Evolutionary conservation across 2,888 invertebrate species (phyloP), one percentile per base, ranked within the genome.

Genomic region (Euplexia lucipara): DNA sequence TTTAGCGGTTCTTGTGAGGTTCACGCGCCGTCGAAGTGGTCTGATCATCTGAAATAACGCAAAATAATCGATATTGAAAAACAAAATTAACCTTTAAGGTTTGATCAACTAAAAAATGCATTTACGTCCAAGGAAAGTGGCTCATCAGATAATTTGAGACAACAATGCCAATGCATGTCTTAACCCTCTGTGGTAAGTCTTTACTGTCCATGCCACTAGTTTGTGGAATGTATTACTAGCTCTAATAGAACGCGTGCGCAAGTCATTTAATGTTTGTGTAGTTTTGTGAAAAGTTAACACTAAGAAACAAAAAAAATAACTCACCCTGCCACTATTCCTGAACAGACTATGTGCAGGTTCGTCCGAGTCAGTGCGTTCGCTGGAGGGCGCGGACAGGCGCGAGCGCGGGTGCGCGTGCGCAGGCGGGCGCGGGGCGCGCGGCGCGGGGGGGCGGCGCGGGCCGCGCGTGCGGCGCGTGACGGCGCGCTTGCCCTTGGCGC

Each of bases 361-460:
- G 57, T 95, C 94, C 3, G 94, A 93, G 85, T 95, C 95, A 0
- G 92, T 92, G 62, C 96, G 79, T 73, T 93, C 94, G 81, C 91
- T 91, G 12, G 93, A 92, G 26, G 90, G 95, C 82, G 95, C 91
- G 67, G 93, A 91, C 42, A 85, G 72, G 57, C 89, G 84, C 75
- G 88, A 80, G 84, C 69, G 83, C 30, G 69, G 30, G 10, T 9
- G 60, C 34, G 45, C 56, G 6, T 66, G 61, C 35, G 78, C 61
- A 67, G 20, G 59, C 47, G 70, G 32, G 41, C 44, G 68, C 4
- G 59, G 63, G 86, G 87, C 66, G 85, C 76, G 58, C 85, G 86
- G 61, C 83, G 82, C 74, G 76, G 44, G 69, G 67, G 42, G 71
- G 67, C 75, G 71, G 44, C 70, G 76, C 58, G 83, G 70, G 14